Percentiles rank a stretch among this genome's conserved stretches.
Conservation (phyloP, 1,140 invertebrate species). For the Atta colombica region DNA sequence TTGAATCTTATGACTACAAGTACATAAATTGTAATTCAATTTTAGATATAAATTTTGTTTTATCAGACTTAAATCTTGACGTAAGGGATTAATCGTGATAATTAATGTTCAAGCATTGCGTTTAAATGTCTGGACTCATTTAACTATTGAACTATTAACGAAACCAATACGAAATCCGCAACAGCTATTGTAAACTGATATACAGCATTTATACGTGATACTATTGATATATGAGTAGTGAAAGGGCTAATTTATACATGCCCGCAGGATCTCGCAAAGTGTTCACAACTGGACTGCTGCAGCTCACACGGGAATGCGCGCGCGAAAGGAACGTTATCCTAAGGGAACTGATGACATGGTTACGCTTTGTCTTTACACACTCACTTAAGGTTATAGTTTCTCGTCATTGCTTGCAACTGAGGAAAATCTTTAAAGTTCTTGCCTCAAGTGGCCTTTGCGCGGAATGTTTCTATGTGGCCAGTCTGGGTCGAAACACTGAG, state of each 20-base stretch:
- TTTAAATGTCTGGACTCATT: not conserved
- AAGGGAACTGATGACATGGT: conserved; percentile 63
- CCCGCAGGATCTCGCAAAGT: conserved; percentile 9
- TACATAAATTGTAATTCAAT: not conserved
- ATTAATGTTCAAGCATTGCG: not conserved
- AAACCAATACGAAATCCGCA: conserved; percentile 28
- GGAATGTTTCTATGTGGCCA: not conserved
- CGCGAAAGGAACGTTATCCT: conserved; percentile 52
- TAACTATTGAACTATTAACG: not conserved
- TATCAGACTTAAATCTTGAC: not conserved
- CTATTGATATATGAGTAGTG: not conserved
- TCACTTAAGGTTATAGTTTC: conserved; percentile 64
- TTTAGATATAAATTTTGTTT: not conserved
- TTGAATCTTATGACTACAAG: not conserved
- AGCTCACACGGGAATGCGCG: not conserved
- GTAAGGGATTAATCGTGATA: not conserved
- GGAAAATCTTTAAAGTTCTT: conserved; percentile 72
- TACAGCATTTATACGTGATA: not conserved
- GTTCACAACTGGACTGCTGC: not conserved
- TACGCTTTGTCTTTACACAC: conserved; percentile 58
- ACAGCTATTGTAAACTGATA: conserved; percentile 45
- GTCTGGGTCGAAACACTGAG: not conserved
- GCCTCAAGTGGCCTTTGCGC: conserved; percentile 29
- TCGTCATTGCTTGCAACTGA: conserved; percentile 65
- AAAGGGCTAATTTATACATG: conserved; percentile 27